These are phyloP conservation scores for Pelecanus crispus DNA, from an alignment of 2,113 vertebrate genomes.

Conservation along the genomic window DNA sequence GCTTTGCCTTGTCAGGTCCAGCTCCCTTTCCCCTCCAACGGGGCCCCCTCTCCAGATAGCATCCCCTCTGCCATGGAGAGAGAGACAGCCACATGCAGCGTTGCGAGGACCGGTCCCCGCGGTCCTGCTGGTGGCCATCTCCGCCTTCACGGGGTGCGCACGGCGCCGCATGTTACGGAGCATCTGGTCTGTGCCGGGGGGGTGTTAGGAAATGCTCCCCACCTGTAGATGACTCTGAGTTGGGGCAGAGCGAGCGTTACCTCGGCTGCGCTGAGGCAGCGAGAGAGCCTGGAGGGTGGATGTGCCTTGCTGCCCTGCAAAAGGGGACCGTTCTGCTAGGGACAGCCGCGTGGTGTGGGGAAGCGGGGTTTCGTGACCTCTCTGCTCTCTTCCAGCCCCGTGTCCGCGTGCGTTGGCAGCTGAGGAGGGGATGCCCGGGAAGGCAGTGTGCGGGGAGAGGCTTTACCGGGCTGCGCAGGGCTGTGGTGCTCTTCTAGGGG, in stretches of 20 bases:
- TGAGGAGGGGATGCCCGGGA: background rate
- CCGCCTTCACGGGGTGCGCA: background rate
- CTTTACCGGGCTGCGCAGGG: background rate
- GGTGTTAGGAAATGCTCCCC: background rate
- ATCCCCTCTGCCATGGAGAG: background rate
- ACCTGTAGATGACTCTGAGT: background rate
- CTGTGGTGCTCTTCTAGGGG: background rate
- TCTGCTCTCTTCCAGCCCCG: background rate
- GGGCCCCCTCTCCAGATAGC: background rate
- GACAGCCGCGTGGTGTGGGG: background rate
- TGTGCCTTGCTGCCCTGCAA: background rate
- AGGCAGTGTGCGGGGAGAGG: background rate
- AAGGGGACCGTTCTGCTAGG: background rate
- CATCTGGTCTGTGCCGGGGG: background rate
- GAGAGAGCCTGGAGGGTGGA: background rate
- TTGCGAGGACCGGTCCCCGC: fast-evolving
- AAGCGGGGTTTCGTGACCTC: background rate
- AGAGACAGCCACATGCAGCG: background rate
- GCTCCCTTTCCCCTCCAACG: background rate
- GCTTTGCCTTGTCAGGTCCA: background rate
- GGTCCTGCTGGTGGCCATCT: background rate
- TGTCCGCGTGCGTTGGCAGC: too few species aligned
- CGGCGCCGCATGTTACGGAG: background rate
- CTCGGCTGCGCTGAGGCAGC: background rate
- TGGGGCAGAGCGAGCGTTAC: background rate